Base-by-base conservation (phyloP, 1,140 invertebrate species). In the Agrypnia vestita region DNA sequence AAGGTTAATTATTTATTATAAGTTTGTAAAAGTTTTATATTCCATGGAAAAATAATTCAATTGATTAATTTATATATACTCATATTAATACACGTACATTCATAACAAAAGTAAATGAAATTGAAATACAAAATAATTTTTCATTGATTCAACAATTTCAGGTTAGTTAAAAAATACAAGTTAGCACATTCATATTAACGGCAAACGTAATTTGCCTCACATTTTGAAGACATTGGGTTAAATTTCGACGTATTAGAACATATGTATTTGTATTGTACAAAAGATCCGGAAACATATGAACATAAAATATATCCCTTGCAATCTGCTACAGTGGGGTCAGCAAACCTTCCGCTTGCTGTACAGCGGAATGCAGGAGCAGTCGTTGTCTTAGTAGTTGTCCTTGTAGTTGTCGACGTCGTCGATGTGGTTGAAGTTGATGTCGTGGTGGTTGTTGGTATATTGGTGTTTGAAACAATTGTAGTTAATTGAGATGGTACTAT, bases 221-320 rank as follows among this genome's bases (percentile, higher is more conserved):
- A 69, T 69, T 69, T 69, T 47, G 64, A 69, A 6, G 64, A 17
- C 0, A 17, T 55, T 7, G 53, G 71, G 10, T 73, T 55, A 13
- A 73, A 73, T 1, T 21, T 21, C 15, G 49, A 53, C 9, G 49
- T 25, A 53, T 11, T 25, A 55, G 53, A 19, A 73, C 71, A 73
- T 55, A 12, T 73, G 53, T 55, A 69, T 49, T 69, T 69, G 15
- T 47, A 69, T n/a, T 69, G 64, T 7, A 49, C 44, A 69, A 69
- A 69, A 9, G 43, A 47, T 17, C 44, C 44, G 10, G 13, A 15
- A 0, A 69, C 9, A 15, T 9, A 17, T 8, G 51, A 53, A 15
- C 69, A 73, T 17, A 73, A 15, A 43, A 73, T 73, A 15, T 25
- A 73, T 1, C 69, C 69, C 25, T 73, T 73, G 51, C 69, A 73